phyloP scores from a whole-genome alignment of 2,113 vertebrate species.

The Myotis lucifugus region DNA sequence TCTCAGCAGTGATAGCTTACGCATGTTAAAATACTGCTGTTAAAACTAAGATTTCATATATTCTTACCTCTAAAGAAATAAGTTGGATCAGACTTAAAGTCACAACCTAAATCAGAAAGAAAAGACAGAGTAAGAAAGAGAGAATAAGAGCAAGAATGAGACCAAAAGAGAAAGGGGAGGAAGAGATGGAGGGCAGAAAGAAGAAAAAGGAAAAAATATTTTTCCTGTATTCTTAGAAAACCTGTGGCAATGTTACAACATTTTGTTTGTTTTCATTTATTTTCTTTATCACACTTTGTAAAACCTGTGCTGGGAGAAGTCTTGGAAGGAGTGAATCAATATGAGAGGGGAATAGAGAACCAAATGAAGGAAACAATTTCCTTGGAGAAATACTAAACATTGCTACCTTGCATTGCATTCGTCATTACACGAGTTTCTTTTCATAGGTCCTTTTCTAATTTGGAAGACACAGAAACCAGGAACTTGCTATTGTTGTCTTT shows the following conservation, averaged over 20 bases:
- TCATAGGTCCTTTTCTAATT: neutral
- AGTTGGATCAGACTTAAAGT: neutral
- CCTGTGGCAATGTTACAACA: neutral
- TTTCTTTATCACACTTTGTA: constrained; percentile 2
- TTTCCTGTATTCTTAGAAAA: neutral
- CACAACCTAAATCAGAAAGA: neutral
- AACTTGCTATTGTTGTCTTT: neutral
- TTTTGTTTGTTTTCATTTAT: constrained; percentile 23
- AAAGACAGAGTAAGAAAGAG: neutral
- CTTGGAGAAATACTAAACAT: neutral
- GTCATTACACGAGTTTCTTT: neutral
- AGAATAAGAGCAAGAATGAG: neutral
- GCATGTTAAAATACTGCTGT: neutral
- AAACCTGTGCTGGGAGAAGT: neutral
- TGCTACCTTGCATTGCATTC: neutral
- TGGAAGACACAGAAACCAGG: neutral
- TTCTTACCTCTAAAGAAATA: constrained; percentile 7
- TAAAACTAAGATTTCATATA: neutral
- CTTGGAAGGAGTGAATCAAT: neutral
- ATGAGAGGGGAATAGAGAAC: neutral
- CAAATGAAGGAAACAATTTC: neutral
- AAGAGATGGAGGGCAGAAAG: fast-evolving
- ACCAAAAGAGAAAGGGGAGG: neutral
- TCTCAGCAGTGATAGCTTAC: neutral
- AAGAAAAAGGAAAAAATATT: neutral